Evolutionary conservation across 2,113 vertebrate species (phyloP).

Genomic region (Riparia riparia): DNA sequence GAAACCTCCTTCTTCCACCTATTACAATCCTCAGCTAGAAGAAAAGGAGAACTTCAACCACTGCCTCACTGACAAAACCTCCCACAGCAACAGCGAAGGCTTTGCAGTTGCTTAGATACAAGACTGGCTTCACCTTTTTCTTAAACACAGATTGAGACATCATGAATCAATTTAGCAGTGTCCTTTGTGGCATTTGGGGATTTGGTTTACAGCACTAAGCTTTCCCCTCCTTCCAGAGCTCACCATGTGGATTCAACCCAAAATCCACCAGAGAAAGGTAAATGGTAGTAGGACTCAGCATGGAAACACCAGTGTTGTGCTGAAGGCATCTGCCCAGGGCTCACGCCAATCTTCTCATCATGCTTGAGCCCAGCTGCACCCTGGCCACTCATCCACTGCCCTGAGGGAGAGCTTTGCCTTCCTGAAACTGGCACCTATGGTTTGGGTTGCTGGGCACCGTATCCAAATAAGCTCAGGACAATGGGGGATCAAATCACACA

Average conservation of each 20-base stretch:
- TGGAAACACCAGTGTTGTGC: neutral
- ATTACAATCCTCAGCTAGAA: constrained; percentile 18
- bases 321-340: neutral
- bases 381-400: neutral
- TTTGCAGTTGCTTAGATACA: constrained; percentile 80
- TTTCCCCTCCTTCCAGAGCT: neutral
- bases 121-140: constrained; percentile 31
- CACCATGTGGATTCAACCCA: neutral
- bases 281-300: neutral
- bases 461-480: neutral
- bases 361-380: neutral
- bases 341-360: neutral
- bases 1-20: constrained; percentile 55
- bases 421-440: neutral
- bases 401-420: neutral
- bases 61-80: constrained; percentile 77
- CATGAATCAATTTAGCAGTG: constrained; percentile 15
- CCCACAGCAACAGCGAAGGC: constrained; percentile 80
- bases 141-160: neutral
- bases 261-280: neutral
- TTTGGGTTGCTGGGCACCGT: neutral
- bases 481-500: neutral
- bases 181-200: constrained; percentile 33
- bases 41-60: constrained; percentile 75
- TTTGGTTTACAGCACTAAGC: neutral